A percentile compares a stretch with the other conserved stretches of the same genome.
phyloP scores from a whole-genome alignment of 2,113 vertebrate genomes.

The Anhinga rufa region DNA sequence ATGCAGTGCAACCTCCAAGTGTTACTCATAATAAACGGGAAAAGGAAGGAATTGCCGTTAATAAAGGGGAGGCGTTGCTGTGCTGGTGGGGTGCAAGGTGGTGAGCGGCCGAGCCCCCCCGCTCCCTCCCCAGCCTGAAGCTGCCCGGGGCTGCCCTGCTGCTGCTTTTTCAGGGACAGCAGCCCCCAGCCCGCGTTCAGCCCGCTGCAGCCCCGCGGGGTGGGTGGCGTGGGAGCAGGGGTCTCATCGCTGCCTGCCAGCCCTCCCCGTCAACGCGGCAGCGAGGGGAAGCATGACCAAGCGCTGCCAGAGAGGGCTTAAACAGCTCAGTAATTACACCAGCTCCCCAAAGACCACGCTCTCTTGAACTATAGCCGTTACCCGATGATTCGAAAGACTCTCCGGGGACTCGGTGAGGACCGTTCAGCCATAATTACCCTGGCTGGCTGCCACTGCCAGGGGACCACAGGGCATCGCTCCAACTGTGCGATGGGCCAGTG shows the following conservation, averaged over 20 bases:
- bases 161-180: background rate
- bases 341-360: background rate
- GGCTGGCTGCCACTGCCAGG: constrained; percentile 52
- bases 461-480: background rate
- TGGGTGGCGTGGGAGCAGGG: background rate
- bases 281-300: background rate
- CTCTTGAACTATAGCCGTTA: constrained; percentile 19
- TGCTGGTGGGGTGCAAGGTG: background rate
- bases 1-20: background rate
- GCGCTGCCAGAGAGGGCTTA: background rate
- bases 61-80: background rate
- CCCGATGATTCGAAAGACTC: constrained; percentile 6
- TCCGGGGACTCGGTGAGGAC: background rate
- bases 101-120: background rate
- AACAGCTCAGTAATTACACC: background rate
- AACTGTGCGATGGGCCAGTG: background rate
- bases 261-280: accelerated
- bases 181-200: background rate
- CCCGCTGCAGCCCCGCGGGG: too few relatives aligned
- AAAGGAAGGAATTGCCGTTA: background rate
- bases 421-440: background rate
- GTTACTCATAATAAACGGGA: background rate
- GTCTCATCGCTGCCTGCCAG: background rate
- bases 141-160: background rate
- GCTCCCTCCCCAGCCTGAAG: background rate